Base-by-base conservation (phyloP, 2,797 vertebrate genomes). In the Euthynnus affinis region DNA sequence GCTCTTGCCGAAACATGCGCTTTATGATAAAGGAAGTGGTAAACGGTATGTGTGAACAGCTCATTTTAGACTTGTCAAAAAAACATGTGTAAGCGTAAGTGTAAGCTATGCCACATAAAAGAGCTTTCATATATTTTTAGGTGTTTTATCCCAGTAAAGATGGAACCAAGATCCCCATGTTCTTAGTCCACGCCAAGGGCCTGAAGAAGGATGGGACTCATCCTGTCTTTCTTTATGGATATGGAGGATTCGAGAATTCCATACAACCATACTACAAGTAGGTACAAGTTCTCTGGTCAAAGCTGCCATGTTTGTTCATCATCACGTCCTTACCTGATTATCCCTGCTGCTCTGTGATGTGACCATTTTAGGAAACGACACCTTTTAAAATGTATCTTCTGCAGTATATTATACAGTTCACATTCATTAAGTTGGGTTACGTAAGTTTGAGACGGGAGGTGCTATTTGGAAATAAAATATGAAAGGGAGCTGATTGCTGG, bases 161-260 rank as follows among this genome's bases (percentile, higher is more conserved):
- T 51, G 95, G 95, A 77, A 95, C 94, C 5, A 89, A 89, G 75
- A 93, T 96, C 65, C 95, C 95, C 37, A 96, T 96, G 95, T 96
- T 96, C 81, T 82, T 96, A 74, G 95, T 96, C 32, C 92, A 96
- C 0, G 22, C 90, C 9, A 90, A 86, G 23, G 66, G 85, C 48
- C 83, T 96, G 18, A 20, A 93, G 85, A 92, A 75, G 51, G 93
- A 96, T 1, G 88, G 90, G 13, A 89, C 87, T 42, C 88, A 94
- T 57, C 94, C 95, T 0, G 92, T 95, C 3, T 94, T 96, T 71
- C 93, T 96, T 6, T 92, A 95, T 13, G 95, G 95, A 68, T 96
- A 96, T 0, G 95, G 95, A 82, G 95, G 95, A 59, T 96, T 96
- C n/a, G 94, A 95, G 71, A 14, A 71, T 14, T 92, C 94, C 18